Conservation (phyloP, 2,113 vertebrate species). For the Labrus mixtus region DNA sequence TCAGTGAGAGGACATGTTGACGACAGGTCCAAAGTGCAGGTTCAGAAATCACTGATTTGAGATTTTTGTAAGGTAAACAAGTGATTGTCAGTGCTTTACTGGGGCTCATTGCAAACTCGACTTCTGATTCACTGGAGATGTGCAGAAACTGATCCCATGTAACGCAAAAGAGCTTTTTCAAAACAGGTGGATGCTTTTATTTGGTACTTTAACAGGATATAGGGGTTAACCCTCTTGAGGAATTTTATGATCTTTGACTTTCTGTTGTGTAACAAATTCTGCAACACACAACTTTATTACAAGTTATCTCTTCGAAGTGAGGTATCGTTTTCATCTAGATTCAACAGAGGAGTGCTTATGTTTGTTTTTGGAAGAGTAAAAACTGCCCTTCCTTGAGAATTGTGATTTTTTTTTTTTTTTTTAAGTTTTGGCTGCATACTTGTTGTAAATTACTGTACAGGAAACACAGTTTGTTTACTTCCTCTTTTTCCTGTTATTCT, state of each 20-base stretch:
- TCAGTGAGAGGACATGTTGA: conserved; percentile 12
- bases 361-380: conserved; percentile 33
- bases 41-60: conserved; percentile 7
- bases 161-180: neutral
- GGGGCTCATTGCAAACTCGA: neutral
- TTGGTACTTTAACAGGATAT: neutral
- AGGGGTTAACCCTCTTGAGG: no score
- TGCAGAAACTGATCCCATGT: neutral
- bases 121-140: neutral
- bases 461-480: conserved; percentile 1
- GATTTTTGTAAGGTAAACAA: conserved; percentile 38
- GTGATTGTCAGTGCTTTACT: conserved; percentile 11
- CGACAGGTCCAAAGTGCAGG: conserved; percentile 38
- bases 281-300: neutral
- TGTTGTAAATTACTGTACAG: neutral
- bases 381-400: neutral
- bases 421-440: conserved; percentile 14
- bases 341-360: conserved; percentile 33
- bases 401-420: conserved; percentile 23
- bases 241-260: neutral
- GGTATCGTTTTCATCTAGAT: neutral
- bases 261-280: neutral
- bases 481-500: neutral
- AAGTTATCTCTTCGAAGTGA: neutral
- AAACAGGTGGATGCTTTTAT: neutral